Evolutionary conservation across 2,797 vertebrate species (phyloP).

Genomic region (Atherinosoma microstoma): DNA sequence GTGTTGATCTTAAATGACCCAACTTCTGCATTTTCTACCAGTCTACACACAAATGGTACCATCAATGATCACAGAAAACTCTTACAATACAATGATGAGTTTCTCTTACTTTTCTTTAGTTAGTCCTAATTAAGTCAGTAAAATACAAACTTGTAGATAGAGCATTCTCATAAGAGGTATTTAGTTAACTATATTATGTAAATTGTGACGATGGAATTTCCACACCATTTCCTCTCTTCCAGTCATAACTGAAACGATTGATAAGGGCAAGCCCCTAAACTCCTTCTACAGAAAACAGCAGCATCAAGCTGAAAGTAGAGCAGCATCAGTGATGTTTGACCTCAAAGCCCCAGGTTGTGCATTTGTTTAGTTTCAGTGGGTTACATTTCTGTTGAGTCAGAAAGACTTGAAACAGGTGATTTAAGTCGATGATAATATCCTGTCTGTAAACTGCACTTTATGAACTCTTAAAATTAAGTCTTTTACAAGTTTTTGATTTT

Average conservation of each 20-base stretch:
- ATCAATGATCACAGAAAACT: background rate
- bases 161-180: background rate
- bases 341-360: constrained; percentile 46
- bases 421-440: background rate
- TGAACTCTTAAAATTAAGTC: background rate
- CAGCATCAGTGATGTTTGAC: constrained; percentile 26
- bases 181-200: constrained; percentile 16
- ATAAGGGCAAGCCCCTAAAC: constrained; percentile 62
- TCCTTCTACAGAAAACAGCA: constrained; percentile 56
- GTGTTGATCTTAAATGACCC: background rate
- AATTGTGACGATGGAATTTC: constrained; percentile 59
- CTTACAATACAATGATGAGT: background rate
- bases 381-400: constrained; percentile 6
- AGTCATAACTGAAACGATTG: constrained; percentile 51
- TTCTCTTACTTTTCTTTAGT: background rate
- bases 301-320: constrained; percentile 48
- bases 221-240: constrained; percentile 58
- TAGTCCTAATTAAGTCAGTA: background rate
- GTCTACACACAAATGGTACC: background rate
- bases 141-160: background rate
- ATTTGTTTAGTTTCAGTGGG: constrained; percentile 16
- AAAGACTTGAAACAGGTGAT: constrained; percentile 11
- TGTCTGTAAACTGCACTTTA: background rate
- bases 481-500: constrained; percentile 4
- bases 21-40: background rate